These are phyloP conservation scores for Chloromyia formosa DNA, from an alignment of 2,888 invertebrate genomes.

Conservation along the genomic window DNA sequence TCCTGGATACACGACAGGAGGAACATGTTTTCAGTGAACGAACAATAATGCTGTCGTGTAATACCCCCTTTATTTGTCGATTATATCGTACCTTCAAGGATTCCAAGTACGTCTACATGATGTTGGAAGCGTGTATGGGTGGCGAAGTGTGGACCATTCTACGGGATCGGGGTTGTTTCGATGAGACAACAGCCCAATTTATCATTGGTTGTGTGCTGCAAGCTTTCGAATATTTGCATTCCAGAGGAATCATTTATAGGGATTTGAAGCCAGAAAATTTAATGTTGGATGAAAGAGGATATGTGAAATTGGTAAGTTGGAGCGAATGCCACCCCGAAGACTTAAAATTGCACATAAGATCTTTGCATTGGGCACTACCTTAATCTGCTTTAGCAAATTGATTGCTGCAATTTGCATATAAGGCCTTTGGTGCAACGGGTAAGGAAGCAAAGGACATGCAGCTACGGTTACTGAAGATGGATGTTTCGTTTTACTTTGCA, in stretches of 20 bases:
- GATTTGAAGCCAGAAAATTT: slow-evolving; percentile 96
- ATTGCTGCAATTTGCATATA: neutral
- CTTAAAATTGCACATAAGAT: neutral
- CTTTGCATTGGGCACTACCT: neutral
- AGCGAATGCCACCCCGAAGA: neutral
- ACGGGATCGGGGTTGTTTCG: slow-evolving; percentile 84
- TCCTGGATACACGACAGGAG: slow-evolving; percentile 88
- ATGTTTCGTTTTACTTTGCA: too few species aligned
- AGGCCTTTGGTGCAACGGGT: too few species aligned
- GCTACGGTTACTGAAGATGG: too few species aligned
- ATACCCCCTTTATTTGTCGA: slow-evolving; percentile 67
- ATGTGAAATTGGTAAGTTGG: slow-evolving; percentile 81
- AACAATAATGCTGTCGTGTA: slow-evolving; percentile 79
- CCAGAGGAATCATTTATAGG: slow-evolving; percentile 82
- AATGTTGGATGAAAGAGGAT: slow-evolving; percentile 84
- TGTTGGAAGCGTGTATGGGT: slow-evolving; percentile 93
- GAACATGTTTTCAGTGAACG: slow-evolving; percentile 90
- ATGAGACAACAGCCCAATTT: slow-evolving; percentile 84
- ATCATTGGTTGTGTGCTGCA: slow-evolving; percentile 93
- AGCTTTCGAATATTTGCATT: slow-evolving; percentile 90
- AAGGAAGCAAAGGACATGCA: too few species aligned
- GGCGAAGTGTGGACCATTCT: slow-evolving; percentile 95
- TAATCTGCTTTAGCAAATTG: neutral
- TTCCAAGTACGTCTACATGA: slow-evolving; percentile 89
- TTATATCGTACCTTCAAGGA: slow-evolving; percentile 91